These are phyloP conservation scores for Montifringilla adamsi DNA, from an alignment of 2,113 vertebrate species.

Conservation along the genomic window DNA sequence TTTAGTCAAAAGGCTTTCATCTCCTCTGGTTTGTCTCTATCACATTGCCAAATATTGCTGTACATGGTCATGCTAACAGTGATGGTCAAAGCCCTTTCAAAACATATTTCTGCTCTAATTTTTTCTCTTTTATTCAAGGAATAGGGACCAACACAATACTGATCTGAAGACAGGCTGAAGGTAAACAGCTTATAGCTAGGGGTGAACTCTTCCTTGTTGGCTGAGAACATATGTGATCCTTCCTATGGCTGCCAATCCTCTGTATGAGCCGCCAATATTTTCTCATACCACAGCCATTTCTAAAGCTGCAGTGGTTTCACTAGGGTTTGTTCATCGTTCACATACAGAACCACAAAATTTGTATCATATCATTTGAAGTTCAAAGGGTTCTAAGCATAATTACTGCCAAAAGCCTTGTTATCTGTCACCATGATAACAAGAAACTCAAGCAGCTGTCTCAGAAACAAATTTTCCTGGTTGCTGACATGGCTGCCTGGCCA, in stretches of 20 bases:
- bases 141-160: background rate
- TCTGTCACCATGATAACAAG: background rate
- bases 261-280: background rate
- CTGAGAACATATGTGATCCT: background rate
- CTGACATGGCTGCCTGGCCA: background rate
- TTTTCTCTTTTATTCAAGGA: background rate
- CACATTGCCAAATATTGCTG: background rate
- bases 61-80: rapidly evolving
- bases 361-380: background rate
- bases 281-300: background rate
- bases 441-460: background rate
- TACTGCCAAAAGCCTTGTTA: background rate
- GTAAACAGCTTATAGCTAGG: background rate
- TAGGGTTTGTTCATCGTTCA: background rate
- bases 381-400: background rate
- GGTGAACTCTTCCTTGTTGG: background rate
- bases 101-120: background rate
- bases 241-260: background rate
- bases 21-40: background rate
- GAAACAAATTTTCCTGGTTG: background rate
- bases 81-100: background rate
- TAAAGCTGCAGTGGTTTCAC: background rate
- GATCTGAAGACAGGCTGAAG: background rate
- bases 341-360: background rate
- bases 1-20: background rate